Evolutionary conservation across 2,797 vertebrate species (phyloP).

Genomic region (Intellagama lesueurii): DNA sequence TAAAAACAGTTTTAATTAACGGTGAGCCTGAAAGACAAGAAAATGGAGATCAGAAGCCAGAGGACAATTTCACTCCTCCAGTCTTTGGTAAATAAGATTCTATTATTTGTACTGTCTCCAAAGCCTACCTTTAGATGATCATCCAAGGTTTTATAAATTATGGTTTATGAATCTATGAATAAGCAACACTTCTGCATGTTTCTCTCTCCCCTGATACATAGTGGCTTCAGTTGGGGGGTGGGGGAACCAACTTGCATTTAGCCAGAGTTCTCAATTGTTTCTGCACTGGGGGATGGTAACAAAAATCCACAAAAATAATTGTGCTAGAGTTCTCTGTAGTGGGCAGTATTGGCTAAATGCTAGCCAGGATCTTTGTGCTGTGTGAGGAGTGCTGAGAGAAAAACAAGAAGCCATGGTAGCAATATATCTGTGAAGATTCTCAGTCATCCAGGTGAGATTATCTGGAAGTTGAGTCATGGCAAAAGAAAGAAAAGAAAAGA

Average conservation of each 20-base stretch:
- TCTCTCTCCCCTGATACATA: not conserved
- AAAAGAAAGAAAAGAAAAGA: no score
- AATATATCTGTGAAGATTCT: no score
- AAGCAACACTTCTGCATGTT: not conserved
- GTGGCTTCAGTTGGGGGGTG: not conserved
- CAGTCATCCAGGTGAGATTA: no score
- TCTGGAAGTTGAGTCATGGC: no score
- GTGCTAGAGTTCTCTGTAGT: not conserved
- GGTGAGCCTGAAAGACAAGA: constrained; percentile 69
- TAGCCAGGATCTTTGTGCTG: not conserved
- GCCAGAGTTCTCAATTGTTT: not conserved
- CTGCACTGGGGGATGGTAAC: not conserved
- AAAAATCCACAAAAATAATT: not conserved
- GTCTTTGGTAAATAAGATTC: constrained; percentile 59
- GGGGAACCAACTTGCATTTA: not conserved
- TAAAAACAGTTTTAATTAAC: constrained; percentile 61
- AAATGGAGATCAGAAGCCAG: constrained; percentile 42
- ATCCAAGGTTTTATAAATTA: not conserved
- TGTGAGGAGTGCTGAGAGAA: no score
- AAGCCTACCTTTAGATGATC: not conserved
- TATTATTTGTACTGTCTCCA: not conserved
- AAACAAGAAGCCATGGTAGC: not conserved
- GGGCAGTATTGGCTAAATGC: not conserved
- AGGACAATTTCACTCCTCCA: constrained; percentile 47
- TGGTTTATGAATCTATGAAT: not conserved